Percentiles rank a stretch among this genome's conserved stretches.
phyloP scores from a whole-genome alignment of 2,888 invertebrate genomes.

The Gastracanthus pulcherrimus region DNA sequence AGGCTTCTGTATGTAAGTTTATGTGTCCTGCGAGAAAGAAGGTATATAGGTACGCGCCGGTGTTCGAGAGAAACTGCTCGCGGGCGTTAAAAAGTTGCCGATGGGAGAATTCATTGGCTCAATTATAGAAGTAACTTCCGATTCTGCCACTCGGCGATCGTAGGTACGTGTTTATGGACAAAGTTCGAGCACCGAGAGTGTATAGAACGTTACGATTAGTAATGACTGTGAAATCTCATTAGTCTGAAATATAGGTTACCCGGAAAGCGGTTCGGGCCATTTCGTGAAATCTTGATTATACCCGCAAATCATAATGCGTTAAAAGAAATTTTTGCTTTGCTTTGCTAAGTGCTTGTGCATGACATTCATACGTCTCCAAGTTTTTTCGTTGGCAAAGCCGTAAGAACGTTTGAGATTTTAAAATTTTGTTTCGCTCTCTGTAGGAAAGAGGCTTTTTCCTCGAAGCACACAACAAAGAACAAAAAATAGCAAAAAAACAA shows the following conservation, averaged over 20 bases:
- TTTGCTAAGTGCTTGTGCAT: too few species aligned
- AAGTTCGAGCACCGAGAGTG: not conserved
- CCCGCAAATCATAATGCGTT: not conserved
- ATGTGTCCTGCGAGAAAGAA: too few species aligned
- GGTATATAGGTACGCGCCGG: too few species aligned
- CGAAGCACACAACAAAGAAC: not conserved
- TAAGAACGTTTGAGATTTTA: not conserved
- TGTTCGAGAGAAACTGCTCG: not conserved
- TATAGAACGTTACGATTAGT: not conserved
- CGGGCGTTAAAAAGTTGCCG: conserved; percentile 29
- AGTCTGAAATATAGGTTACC: not conserved
- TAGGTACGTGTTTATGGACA: conserved; percentile 1
- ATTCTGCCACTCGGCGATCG: not conserved
- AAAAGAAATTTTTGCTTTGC: not conserved
- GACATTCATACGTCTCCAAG: too few species aligned
- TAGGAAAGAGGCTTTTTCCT: not conserved
- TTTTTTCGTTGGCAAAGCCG: not conserved
- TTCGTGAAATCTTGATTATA: too few species aligned
- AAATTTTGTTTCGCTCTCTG: not conserved
- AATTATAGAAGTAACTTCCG: not conserved
- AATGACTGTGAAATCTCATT: too few species aligned
- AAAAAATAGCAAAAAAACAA: too few species aligned
- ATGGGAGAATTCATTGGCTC: conserved; percentile 25
- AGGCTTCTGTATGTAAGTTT: too few species aligned
- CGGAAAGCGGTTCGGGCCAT: not conserved